Conservation (phyloP, 2,113 vertebrate genomes). For the Podocnemis expansa region DNA sequence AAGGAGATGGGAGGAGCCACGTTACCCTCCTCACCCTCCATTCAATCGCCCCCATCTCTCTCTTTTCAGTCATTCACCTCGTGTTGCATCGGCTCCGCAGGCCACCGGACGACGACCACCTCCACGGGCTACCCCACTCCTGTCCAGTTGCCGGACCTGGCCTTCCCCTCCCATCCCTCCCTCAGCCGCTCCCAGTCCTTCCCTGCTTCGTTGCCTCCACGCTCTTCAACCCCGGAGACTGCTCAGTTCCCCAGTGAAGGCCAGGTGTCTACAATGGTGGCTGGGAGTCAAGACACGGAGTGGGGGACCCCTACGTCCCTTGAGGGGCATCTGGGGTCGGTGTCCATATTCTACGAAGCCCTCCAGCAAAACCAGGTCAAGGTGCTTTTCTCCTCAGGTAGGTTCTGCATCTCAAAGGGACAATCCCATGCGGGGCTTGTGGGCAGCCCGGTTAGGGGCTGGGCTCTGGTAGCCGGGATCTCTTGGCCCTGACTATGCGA, state of each 20-base stretch:
- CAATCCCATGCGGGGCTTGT: not conserved
- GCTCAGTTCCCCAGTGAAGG: constrained; percentile 73
- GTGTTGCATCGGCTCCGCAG: constrained; percentile 96
- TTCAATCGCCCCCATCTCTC: accelerated
- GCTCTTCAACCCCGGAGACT: constrained; percentile 70
- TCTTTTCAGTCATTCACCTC: constrained; percentile 90
- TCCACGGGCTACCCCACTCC: constrained; percentile 53
- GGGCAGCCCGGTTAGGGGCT: not conserved
- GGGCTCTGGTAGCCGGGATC: not conserved
- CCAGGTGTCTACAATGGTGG: constrained; percentile 85
- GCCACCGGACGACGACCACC: constrained; percentile 92
- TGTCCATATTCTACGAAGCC: constrained; percentile 93
- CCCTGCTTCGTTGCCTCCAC: constrained; percentile 77
- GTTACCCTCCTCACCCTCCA: accelerated
- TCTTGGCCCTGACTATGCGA: not conserved
- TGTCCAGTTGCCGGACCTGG: constrained; percentile 67
- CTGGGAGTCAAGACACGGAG: constrained; percentile 92
- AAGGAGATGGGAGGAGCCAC: not conserved
- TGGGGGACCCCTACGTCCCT: constrained; percentile 98
- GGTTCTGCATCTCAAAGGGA: not conserved
- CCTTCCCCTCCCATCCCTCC: constrained; percentile 74
- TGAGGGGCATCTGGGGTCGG: constrained; percentile 90
- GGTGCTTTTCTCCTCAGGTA: constrained; percentile 83
- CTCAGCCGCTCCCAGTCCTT: constrained; percentile 93
- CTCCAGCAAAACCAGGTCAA: constrained; percentile 84